Evolutionary conservation across 1,140 invertebrate species (phyloP).

Genomic region (Oreohelix idahoensis): DNA sequence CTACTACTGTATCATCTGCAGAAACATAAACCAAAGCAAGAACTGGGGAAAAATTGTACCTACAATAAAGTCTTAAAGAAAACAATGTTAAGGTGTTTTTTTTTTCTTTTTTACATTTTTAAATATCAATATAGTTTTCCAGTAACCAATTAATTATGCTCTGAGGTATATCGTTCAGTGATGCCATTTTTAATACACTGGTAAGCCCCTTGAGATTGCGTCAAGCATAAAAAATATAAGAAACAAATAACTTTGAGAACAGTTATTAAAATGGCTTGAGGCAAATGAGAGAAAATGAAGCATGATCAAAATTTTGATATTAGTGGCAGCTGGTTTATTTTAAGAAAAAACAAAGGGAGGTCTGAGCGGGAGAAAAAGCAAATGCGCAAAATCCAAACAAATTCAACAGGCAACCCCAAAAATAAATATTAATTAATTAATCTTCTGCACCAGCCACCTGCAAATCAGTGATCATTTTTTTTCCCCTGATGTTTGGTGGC

Average conservation of each 20-base stretch:
- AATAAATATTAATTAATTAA: background rate
- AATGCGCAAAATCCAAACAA: conserved; percentile 12
- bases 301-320: background rate
- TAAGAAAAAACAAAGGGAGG: background rate
- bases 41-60: too few species aligned
- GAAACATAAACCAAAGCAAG: background rate
- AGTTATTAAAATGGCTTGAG: background rate
- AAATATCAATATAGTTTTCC: too few species aligned
- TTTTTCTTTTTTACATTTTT: too few species aligned
- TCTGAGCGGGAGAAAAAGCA: background rate
- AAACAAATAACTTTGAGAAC: too few species aligned
- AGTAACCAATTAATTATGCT: too few species aligned
- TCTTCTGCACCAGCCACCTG: background rate
- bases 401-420: background rate
- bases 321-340: background rate
- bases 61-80: too few species aligned
- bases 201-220: too few species aligned
- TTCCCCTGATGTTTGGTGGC: too few species aligned
- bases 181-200: too few species aligned
- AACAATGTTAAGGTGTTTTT: too few species aligned
- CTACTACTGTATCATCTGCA: background rate
- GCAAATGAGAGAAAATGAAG: background rate
- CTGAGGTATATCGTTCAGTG: too few species aligned
- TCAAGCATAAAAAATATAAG: too few species aligned
- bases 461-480: background rate